Evolutionary conservation across 35 echinoderm and acorn worm species (phyloP), one percentile per base, ranked within the genome.

Genomic region (Apostichopus parvimensis): DNA sequence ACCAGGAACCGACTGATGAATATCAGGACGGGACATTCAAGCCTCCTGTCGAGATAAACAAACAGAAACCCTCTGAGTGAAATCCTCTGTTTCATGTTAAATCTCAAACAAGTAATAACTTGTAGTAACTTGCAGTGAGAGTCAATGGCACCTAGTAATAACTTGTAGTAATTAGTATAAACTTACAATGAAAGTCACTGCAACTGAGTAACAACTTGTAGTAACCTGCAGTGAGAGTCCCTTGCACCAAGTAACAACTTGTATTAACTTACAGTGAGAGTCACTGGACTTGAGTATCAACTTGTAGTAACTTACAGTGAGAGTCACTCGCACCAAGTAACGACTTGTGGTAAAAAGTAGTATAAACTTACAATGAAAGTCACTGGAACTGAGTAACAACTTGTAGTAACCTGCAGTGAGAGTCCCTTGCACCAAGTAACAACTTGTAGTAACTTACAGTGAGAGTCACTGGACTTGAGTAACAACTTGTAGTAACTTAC

Each of bases 11-110:
- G 58, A 58, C 25, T 9, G 17, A 60, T 57, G 57, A 84, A 18
- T 58, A 58, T 60, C 81, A 58, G 4, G 58, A 84, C n/a, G n/a
- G n/a, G n/a, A n/a, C 12, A 17, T 84, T 84, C 81, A 84, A n/a
- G 81, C 54, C 55, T 84, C 81, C 81, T 84, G 81, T 54, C n/a
- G 17, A 83, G 34, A 55, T 20, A 54, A 12, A 84, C n/a, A 59
- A 24, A 56, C 55, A 84, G 18, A 59, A 59, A 58, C 52, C 12
- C 8, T 53, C 54, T 80, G 10, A 80, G 78, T 53, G 54, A 80
- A 1, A 8, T 80, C 28, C 9, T 53, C 34, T 77, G 18, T 77
- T 77, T 28, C 8, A 22, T 17, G 18, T 77, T 77, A 21, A 21
- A n/a, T 21, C 24, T 7, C 6, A 17, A 77, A 77, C 9, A 13